phyloP scores from a whole-genome alignment of 2,113 vertebrate species.

The Xerus inauris region DNA sequence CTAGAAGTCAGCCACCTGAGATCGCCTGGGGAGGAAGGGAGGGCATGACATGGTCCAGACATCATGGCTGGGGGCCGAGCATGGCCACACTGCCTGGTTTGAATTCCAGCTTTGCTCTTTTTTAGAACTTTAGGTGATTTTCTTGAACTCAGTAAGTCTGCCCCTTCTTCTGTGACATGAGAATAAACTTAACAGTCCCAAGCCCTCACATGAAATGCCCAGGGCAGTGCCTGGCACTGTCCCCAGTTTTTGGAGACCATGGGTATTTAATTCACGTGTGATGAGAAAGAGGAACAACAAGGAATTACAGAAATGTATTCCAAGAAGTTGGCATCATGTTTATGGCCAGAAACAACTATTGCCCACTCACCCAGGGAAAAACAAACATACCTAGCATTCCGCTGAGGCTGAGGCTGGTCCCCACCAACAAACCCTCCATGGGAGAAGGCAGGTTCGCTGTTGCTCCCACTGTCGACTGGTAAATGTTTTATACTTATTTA shows the following conservation, averaged over 20 bases:
- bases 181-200: fast-evolving
- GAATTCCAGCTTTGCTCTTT: background rate
- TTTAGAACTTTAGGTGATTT: background rate
- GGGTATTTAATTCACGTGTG: fast-evolving
- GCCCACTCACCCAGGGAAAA: background rate
- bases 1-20: background rate
- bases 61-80: fast-evolving
- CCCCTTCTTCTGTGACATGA: background rate
- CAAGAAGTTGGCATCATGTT: fast-evolving
- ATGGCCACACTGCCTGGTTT: fast-evolving
- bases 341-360: background rate
- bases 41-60: fast-evolving
- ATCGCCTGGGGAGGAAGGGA: too few species aligned
- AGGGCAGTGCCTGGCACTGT: fast-evolving
- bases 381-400: fast-evolving
- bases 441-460: background rate
- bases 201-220: fast-evolving
- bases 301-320: too few species aligned
- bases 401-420: fast-evolving
- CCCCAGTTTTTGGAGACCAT: background rate
- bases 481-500: constrained; percentile 70
- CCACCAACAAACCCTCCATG: background rate
- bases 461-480: constrained; percentile 22
- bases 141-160: background rate
- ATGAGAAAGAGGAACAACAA: background rate